Evolutionary conservation across 2,113 vertebrate genomes (phyloP).

Genomic region (Sinocyclocheilus anophthalmus): DNA sequence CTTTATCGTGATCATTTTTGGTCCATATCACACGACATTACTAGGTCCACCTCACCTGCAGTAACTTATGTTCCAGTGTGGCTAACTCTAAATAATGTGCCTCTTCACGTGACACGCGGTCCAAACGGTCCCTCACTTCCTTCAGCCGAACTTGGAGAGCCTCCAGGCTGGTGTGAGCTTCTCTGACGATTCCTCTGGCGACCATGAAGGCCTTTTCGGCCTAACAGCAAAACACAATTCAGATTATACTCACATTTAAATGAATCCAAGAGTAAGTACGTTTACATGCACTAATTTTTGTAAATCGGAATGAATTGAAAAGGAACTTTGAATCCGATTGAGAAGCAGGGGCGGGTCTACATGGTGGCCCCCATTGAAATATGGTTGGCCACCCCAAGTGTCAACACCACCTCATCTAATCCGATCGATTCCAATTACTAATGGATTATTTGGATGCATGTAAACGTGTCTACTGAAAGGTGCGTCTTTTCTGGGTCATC

Average conservation of each 20-base stretch:
- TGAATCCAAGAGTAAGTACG: neutral
- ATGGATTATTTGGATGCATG: no score
- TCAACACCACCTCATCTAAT: no score
- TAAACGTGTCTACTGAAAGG: neutral
- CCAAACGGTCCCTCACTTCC: constrained; percentile 90
- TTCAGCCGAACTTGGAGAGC: constrained; percentile 85
- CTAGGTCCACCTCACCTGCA: constrained; percentile 80
- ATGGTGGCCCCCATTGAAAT: no score
- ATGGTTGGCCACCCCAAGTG: no score
- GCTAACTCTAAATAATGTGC: constrained; percentile 91
- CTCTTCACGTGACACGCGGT: constrained; percentile 92
- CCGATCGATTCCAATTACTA: no score
- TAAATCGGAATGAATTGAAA: no score
- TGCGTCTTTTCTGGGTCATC: neutral
- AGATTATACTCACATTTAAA: no score
- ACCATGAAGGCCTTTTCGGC: constrained; percentile 94
- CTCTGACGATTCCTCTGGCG: constrained; percentile 88
- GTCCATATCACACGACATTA: neutral
- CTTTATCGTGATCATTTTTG: no score
- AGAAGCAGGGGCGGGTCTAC: no score
- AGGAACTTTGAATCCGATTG: no score
- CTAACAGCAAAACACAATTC: constrained; percentile 66
- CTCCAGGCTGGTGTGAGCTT: constrained; percentile 84
- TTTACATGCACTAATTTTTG: neutral
- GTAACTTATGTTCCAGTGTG: constrained; percentile 89